Evolutionary conservation across 2,797 vertebrate genomes (phyloP).

Genomic region (Tragopan temminckii): DNA sequence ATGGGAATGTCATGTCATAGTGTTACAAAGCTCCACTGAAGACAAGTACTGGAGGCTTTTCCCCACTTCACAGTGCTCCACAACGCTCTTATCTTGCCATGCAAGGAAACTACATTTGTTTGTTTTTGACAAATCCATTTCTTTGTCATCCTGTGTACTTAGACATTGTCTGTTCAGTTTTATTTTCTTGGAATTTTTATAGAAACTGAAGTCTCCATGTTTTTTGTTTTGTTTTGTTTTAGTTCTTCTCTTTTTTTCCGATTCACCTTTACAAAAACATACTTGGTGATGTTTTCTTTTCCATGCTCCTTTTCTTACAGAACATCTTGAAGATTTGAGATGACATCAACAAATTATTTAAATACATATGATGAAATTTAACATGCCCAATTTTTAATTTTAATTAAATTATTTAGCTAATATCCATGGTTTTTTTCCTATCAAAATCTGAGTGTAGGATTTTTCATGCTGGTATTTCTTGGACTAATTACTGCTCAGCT

Average conservation of each 20-base stretch:
- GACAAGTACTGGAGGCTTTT: neutral
- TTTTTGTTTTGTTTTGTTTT: fast-evolving
- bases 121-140: neutral
- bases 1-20: neutral
- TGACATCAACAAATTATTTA: neutral
- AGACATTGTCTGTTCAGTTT: neutral
- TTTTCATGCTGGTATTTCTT: neutral
- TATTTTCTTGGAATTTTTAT: neutral
- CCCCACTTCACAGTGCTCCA: neutral
- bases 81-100: neutral
- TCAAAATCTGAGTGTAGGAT: neutral
- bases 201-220: neutral
- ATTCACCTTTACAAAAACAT: neutral
- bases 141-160: neutral
- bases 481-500: neutral
- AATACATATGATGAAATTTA: neutral
- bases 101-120: neutral
- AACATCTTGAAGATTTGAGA: neutral
- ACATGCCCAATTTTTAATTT: neutral
- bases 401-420: neutral
- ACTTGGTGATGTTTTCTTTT: neutral
- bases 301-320: neutral
- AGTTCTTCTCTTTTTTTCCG: neutral
- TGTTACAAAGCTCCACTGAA: neutral
- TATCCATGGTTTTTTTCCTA: neutral